Evolutionary conservation across 2,113 vertebrate species (phyloP), one percentile per base, ranked within the genome.

Genomic region (Elanus axillaris): DNA sequence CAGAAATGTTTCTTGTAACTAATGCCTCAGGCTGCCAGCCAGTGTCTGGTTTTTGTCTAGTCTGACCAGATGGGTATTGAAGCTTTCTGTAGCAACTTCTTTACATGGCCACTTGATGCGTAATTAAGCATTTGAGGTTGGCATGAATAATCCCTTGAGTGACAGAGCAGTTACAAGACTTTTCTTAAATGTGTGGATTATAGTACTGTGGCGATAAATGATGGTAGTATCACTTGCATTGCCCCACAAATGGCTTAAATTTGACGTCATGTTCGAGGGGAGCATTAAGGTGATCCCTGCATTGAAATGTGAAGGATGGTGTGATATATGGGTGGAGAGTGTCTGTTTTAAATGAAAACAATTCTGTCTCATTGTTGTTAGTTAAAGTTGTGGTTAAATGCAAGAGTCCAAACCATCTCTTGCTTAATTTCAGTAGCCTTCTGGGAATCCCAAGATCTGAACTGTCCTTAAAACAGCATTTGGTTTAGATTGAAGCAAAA

Each of bases 11-110:
- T 75, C 94, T 95, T 69, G 75, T 74, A 82, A 82, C 77, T 52
- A 16, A 26, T 90, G 97, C 95, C 82, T 62, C 53, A 10, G 95
- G 93, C 93, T 95, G 93, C 58, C 87, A 85, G 74, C 18, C 53
- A 16, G 66, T 7, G 71, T 97, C 97, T 97, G 95, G 1, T 71
- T 91, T 95, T n/a, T 67, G 81, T 97, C 89, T 93, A 16, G 5
- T 34, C 77, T 90, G 74, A 45, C 91, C 87, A 95, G 93, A 47
- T 6, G 48, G 52, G 43, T 62, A 47, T 6, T 53, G 80, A 76
- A 90, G 53, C 53, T 75, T 85, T 69, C 58, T 86, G 7, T 1
- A 82, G 87, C 80, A 77, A 7, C 86, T 93, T 58, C 60, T 93
- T 91, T 63, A 38, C 26, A 3, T 76, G 93, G 42, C 91, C 71